phyloP scores from a whole-genome alignment of 1,140 invertebrate genomes.

The Drosophila nasuta region DNA sequence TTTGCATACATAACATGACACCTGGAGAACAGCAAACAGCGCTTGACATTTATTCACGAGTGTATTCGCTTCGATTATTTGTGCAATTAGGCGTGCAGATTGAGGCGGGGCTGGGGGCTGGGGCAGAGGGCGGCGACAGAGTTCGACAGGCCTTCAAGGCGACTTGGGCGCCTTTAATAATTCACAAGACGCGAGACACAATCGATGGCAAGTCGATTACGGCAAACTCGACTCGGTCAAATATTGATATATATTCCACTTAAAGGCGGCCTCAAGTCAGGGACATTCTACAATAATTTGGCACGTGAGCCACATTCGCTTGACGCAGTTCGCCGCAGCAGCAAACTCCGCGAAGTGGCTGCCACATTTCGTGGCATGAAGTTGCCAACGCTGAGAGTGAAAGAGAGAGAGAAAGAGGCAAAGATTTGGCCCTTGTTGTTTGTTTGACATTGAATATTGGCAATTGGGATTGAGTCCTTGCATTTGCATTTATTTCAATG shows the following conservation, averaged over 20 bases:
- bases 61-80: constrained; percentile 20
- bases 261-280: constrained; percentile 1
- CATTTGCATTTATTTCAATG: constrained; percentile 21
- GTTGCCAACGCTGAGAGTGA: not conserved
- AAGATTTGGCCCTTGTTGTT: not conserved
- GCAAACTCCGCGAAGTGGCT: constrained; percentile 13
- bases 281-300: not conserved
- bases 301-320: constrained; percentile 18
- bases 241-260: constrained; percentile 30
- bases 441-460: constrained; percentile 39
- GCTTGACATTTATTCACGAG: constrained; percentile 20
- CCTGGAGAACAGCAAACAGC: constrained; percentile 24
- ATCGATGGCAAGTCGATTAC: constrained; percentile 54
- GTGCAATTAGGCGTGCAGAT: constrained; percentile 19
- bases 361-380: not conserved
- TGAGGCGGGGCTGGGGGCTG: not conserved
- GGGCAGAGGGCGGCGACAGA: too few relatives aligned
- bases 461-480: constrained; percentile 30
- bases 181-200: constrained; percentile 29
- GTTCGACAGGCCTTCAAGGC: not conserved
- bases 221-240: constrained; percentile 28
- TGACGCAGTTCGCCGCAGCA: not conserved
- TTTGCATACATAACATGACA: constrained; percentile 69
- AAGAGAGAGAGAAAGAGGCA: not conserved
- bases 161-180: constrained; percentile 33